Base-by-base conservation (phyloP, 2,113 vertebrate species). In the Callocephalon fimbriatum region DNA sequence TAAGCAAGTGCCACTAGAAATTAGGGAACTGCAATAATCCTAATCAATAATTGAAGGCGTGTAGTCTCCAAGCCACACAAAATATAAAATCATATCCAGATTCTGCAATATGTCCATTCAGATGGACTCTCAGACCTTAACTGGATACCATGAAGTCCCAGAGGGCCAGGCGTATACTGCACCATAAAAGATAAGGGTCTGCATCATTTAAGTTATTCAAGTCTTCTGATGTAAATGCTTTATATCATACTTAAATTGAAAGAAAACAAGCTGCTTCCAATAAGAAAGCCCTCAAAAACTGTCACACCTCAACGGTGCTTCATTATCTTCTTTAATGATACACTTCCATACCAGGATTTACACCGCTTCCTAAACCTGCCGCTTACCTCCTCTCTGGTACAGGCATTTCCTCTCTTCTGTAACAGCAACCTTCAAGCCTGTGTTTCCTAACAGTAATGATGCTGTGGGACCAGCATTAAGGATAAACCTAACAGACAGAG, bases 361-460 rank as follows among this genome's bases (percentile, higher is more conserved):
- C 32, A 25, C 67, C 1, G 15, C 51, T 38, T 50, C 51, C 73
- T 35, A 51, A 89, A 63, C 40, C 72, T 47, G 29, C 59, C 10
- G 25, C 81, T 90, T 66, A 16, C 8, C 62, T 38, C 68, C 74
- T 0, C 2, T 2, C 48, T 76, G 67, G 75, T 25, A 6, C 31
- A 37, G 19, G 20, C 38, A 31, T 2, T 15, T 79, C 12, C 47
- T 23, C 53, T 48, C 44, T 17, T 16, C 7, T 15, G 23, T 2
- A 27, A 15, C 45, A 74, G 45, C 45, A 5, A 15, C 58, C 15
- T 17, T 19, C n/a, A 7, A 42, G 63, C 25, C 32, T 47, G 51
- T 3, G 21, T 31, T n/a, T 32, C 23, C 50, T 13, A 42, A 44
- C 29, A 13, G 15, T 0, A 23, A 32, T 0, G 68, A 45, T 74